phyloP scores from a whole-genome alignment of 2,888 invertebrate genomes.

The Palloptera scutellata region DNA sequence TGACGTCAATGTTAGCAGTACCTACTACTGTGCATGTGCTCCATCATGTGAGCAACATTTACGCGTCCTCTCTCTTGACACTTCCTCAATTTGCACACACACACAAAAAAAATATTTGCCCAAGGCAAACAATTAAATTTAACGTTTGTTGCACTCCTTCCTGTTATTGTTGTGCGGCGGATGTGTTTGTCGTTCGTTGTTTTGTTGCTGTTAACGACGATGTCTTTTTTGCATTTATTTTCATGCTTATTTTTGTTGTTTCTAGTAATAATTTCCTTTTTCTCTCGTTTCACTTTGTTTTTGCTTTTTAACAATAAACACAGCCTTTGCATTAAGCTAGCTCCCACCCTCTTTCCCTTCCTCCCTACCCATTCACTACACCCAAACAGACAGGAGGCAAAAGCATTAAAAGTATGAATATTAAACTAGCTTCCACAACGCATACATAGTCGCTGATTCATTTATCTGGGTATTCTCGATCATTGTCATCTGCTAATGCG shows the following conservation, averaged over 20 bases:
- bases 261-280: neutral
- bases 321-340: slow-evolving; percentile 13
- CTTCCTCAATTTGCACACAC: neutral
- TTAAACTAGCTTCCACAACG: too few relatives aligned
- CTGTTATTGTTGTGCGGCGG: slow-evolving; percentile 1
- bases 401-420: too few relatives aligned
- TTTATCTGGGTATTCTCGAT: too few relatives aligned
- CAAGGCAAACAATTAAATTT: slow-evolving; percentile 9
- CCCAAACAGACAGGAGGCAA: too few relatives aligned
- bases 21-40: slow-evolving; percentile 2
- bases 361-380: too few relatives aligned
- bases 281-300: neutral
- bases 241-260: neutral
- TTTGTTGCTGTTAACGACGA: neutral
- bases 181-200: neutral
- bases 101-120: slow-evolving; percentile 9
- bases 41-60: neutral
- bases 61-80: neutral
- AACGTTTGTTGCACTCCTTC: slow-evolving; percentile 11
- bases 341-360: neutral
- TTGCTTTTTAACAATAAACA: slow-evolving; percentile 7
- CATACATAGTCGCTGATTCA: too few relatives aligned
- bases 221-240: neutral
- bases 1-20: neutral
- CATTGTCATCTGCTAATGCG: too few relatives aligned